Base-by-base conservation (phyloP, 2,888 invertebrate genomes). In the Campoletis raptor region DNA sequence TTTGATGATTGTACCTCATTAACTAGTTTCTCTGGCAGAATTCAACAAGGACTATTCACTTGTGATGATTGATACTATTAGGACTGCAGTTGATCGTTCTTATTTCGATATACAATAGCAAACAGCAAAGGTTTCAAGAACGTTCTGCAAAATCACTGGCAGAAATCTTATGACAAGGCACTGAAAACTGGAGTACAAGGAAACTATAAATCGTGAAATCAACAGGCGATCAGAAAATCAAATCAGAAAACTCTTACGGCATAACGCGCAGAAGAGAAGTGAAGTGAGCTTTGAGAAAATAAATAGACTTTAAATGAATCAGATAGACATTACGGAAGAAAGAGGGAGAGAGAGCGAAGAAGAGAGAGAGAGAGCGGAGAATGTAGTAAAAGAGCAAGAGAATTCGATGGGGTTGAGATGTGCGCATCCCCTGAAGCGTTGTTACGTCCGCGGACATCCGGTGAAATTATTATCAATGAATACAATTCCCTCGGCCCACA, bases 401-500 rank as follows among this genome's bases (percentile, higher is more conserved):
- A 66, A 61, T 73, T 76, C 36, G 7, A 18, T 10, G 61, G 36
- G 54, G 73, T 66, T 61, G 66, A 72, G 57, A 89, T 86, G 86
- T 85, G 72, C 87, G 86, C 87, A 86, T 82, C 86, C 82, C 82
- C 78, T 76, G 82, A 77, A 84, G 85, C 81, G 76, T 37, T 37
- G 36, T 57, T 61, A 81, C 48, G 81, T 82, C 86, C 77, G 86
- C 87, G 73, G 70, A 85, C 87, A 90, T 91, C 89, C 88, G 82
- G 77, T 82, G 76, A 88, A 91, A 92, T 91, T 92, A 91, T 92
- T 91, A 92, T 92, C 91, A 91, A 90, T 89, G 90, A 91, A 91
- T 86, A 90, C 89, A 91, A 88, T 88, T 88, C 83, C 12, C 81
- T 40, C 45, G 21, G 42, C n/a, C 45, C 45, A 61, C 61, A 61